Base-by-base conservation (phyloP, 2,113 vertebrate genomes). In the Ancistrus triradiatus region DNA sequence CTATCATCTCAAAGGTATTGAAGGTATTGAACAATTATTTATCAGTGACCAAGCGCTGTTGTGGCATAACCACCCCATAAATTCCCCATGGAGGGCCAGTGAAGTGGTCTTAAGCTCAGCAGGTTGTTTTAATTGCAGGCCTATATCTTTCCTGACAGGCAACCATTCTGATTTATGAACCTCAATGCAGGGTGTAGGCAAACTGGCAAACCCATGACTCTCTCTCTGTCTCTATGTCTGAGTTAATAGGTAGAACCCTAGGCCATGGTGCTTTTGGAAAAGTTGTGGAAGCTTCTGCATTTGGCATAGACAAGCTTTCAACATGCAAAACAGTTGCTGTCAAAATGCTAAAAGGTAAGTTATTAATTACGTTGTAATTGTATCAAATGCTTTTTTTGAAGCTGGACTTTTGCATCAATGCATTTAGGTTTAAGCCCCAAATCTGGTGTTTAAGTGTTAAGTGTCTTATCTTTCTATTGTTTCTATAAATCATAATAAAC, bases 301-400 rank as follows among this genome's bases (percentile, higher is more conserved):
- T 97, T 82, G 94, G 93, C 73, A 96, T 95, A 59, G 92, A 95
- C 87, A 97, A 94, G 81, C 85, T 92, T 68, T 96, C 94, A 35
- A 96, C 93, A 69, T 97, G 92, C 88, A 96, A 96, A 89, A 97
- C 91, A 6, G 94, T 95, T 67, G 94, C 94, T 14, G 94, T 96
- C 75, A 97, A 96, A 90, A 96, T 96, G 94, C 87, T 96, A 40
- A 97, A 97, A 93, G 93, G 93, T 97, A 78, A 10, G 11, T 42
- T 6, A n/a, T n/a, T n/a, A n/a, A n/a, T n/a, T n/a, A n/a, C n/a
- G n/a, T n/a, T n/a, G n/a, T n/a, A n/a, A n/a, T n/a, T n/a, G n/a
- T n/a, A n/a, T n/a, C n/a, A n/a, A n/a, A n/a, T n/a, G n/a, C n/a
- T n/a, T n/a, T n/a, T n/a, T n/a, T n/a, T n/a, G n/a, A n/a, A n/a